phyloP scores from a whole-genome alignment of 1,140 invertebrate species.

The Stegodyphus dumicola region DNA sequence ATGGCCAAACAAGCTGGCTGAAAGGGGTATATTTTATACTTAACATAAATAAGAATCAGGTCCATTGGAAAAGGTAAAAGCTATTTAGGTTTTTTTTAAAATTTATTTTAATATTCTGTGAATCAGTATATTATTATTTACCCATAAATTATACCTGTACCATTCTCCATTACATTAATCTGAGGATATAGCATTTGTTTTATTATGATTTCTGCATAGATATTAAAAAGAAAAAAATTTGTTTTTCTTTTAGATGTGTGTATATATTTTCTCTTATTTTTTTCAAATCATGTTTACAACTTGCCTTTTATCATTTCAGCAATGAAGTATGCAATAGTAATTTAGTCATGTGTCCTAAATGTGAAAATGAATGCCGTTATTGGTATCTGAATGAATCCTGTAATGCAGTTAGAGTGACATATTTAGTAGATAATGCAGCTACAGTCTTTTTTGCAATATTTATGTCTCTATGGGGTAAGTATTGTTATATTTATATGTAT shows the following conservation, averaged over 20 bases:
- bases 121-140: no score
- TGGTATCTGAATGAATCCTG: slow-evolving; percentile 91
- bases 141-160: no score
- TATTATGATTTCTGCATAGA: not conserved
- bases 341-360: slow-evolving; percentile 85
- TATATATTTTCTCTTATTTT: not conserved
- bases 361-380: slow-evolving; percentile 86
- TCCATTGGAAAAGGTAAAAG: no score
- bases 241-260: not conserved
- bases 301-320: slow-evolving; percentile 70
- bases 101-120: no score
- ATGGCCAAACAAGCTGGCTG: no score
- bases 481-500: not conserved
- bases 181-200: not conserved
- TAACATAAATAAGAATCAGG: no score
- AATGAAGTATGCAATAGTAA: slow-evolving; percentile 82
- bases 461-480: slow-evolving; percentile 95
- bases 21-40: no score
- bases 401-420: slow-evolving; percentile 85
- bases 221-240: no score
- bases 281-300: not conserved
- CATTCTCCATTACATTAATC: no score
- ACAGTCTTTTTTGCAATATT: slow-evolving; percentile 95
- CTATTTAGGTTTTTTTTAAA: no score
- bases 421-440: slow-evolving; percentile 94